Evolutionary conservation across 1,140 invertebrate genomes (phyloP).

Genomic region (Drosophila lini): DNA sequence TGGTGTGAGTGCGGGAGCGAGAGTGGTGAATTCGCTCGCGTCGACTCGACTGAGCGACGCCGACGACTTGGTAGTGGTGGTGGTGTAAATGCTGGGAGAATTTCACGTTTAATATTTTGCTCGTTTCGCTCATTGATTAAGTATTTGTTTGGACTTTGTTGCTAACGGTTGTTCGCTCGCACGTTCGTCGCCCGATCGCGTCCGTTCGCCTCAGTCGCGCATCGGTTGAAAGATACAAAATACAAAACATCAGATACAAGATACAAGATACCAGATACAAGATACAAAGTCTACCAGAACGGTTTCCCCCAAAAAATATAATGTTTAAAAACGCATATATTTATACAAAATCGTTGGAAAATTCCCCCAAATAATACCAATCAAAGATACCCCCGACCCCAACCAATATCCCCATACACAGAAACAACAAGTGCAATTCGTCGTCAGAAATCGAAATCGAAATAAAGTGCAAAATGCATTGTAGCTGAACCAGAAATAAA

Average conservation of each 20-base stretch:
- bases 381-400: slow-evolving; percentile 8
- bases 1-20: slow-evolving; percentile 12
- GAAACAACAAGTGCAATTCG: slow-evolving; percentile 76
- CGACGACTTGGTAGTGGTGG: slow-evolving; percentile 12
- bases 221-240: slow-evolving; percentile 43
- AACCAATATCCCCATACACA: neutral
- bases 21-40: slow-evolving; percentile 57
- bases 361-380: slow-evolving; percentile 24
- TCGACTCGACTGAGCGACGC: slow-evolving; percentile 32
- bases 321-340: slow-evolving; percentile 24
- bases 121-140: slow-evolving; percentile 55
- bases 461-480: slow-evolving; percentile 76
- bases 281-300: slow-evolving; percentile 44
- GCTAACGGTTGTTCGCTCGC: slow-evolving; percentile 72
- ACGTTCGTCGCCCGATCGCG: slow-evolving; percentile 39
- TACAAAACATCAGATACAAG: slow-evolving; percentile 38
- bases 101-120: slow-evolving; percentile 47
- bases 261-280: slow-evolving; percentile 3
- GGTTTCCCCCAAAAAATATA: slow-evolving; percentile 51
- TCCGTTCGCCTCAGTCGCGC: slow-evolving; percentile 53
- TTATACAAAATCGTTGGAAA: slow-evolving; percentile 58
- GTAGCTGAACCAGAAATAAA: slow-evolving; percentile 63
- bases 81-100: slow-evolving; percentile 18
- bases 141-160: slow-evolving; percentile 82
- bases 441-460: slow-evolving; percentile 32